Evolutionary conservation across 2,888 invertebrate genomes (phyloP), one percentile per base, ranked within the genome.

Genomic region (Galerucella nymphaeae): DNA sequence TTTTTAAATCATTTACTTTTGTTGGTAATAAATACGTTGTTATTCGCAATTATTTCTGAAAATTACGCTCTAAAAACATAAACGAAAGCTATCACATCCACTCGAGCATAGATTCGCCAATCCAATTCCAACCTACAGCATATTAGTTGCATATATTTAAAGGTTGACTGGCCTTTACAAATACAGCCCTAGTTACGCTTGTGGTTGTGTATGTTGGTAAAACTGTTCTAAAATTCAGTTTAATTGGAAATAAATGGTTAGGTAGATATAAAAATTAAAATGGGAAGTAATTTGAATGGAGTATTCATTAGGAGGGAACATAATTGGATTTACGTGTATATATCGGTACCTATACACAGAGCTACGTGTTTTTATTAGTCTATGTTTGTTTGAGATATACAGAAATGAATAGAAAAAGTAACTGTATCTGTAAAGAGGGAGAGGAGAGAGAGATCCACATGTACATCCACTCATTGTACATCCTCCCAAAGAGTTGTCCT

Each of bases 181-280:
- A 59, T 59, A 1, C 59, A n/a, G 30, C 4, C 38, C 38, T 59
- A n/a, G 23, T 11, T n/a, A 16, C 42, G 61, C 61, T 18, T 18
- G 61, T 13, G 42, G 41, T 62, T 62, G 59, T 42, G 41, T 61
- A 38, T 42, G 42, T 62, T 42, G 18, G 20, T 41, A 62, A 41
- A 58, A 41, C 42, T 62, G 61, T 62, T 62, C 61, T 62, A 14
- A 62, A 42, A 45, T 42, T 42, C 61, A 16, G 30, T 62, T 42
- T 62, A 62, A 62, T 62, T 62, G 42, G 13, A 62, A 62, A 42
- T 62, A 61, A 61, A 61, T 38, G 61, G 61, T 62, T 62, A 13
- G 20, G 18, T 20, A 18, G 41, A 61, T 61, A 41, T 62, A 45
- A 62, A 62, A 62, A 41, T 42, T 42, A n/a, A 62, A 62, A 62